Evolutionary conservation across 92 coral and sea anemone species (phyloP), one percentile per base, ranked within the genome.

Genomic region (Blastomussa wellsi): DNA sequence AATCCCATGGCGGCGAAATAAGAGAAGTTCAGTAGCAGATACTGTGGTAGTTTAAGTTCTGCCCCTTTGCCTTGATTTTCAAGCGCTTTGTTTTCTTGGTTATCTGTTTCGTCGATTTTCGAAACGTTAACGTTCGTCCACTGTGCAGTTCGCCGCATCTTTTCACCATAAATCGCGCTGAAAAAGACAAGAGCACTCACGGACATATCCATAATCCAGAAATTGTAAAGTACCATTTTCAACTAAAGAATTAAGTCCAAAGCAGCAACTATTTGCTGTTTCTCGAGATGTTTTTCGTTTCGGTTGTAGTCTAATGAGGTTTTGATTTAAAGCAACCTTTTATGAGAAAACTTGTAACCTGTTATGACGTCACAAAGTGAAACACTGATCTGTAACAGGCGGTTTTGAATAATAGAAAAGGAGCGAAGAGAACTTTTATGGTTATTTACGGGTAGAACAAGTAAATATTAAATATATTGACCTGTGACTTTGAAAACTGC

Each of bases 201-300:
- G 0, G 93, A 86, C 7, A 84, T 87, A 77, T 96, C 99, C 99
- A 96, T 94, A 19, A 96, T 95, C 99, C 98, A 94, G 83, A 96
- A 96, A 69, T 96, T 96, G 57, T 91, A 91, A 53, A 90, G 87
- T 31, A 89, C 78, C 98, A 92, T 94, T 74, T 60, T 86, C 26
- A 57, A 62, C 35, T 19, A 31, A 33, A 55, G 82, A 47, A 24
- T 12, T 66, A 13, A 8, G 26, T 39, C 44, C 20, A 26, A 51
- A 51, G 10, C 33, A 10, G 29, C 32, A 38, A 14, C 2, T 26
- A n/a, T 39, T 24, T 20, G 51, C 65, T 35, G 37, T 64, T 28
- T 16, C 51, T 32, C 0, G 19, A 19, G 35, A 13, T 15, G 28
- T 11, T 35, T 60, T 51, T 36, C 48, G 53, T 53, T 70, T 24